These are phyloP conservation scores for Lasioglossum figueresi DNA, from an alignment of 2,888 invertebrate species.

Conservation along the genomic window DNA sequence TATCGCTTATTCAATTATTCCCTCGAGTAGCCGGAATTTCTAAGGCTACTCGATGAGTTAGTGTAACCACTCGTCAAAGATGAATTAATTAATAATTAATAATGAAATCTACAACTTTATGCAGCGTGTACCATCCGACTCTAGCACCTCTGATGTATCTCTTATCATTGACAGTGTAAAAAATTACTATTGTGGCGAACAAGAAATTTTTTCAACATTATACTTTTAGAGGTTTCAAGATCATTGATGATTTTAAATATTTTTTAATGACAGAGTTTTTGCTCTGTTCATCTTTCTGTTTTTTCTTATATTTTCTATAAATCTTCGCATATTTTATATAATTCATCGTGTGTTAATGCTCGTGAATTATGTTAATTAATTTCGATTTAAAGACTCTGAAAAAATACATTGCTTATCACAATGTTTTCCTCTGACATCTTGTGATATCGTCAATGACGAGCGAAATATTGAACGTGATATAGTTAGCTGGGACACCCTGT, in stretches of 20 bases:
- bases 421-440: not conserved
- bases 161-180: not conserved
- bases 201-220: not conserved
- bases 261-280: not conserved
- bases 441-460: not conserved
- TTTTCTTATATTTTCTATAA: not conserved
- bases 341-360: not conserved
- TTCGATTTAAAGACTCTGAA: no score
- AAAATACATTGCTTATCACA: not conserved
- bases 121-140: not conserved
- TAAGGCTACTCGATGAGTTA: not conserved
- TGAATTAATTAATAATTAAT: conserved; percentile 34
- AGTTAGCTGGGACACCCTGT: not conserved
- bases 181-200: not conserved
- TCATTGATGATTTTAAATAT: not conserved
- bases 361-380: no score
- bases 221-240: not conserved
- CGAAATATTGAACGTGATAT: not conserved
- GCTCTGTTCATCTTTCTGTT: not conserved
- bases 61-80: conserved; percentile 12
- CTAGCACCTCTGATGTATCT: not conserved
- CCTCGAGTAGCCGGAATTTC: not conserved
- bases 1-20: not conserved
- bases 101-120: conserved; percentile 24
- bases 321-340: not conserved